phyloP scores from a whole-genome alignment of 2,113 vertebrate species.

The Oreocharis arfaki region DNA sequence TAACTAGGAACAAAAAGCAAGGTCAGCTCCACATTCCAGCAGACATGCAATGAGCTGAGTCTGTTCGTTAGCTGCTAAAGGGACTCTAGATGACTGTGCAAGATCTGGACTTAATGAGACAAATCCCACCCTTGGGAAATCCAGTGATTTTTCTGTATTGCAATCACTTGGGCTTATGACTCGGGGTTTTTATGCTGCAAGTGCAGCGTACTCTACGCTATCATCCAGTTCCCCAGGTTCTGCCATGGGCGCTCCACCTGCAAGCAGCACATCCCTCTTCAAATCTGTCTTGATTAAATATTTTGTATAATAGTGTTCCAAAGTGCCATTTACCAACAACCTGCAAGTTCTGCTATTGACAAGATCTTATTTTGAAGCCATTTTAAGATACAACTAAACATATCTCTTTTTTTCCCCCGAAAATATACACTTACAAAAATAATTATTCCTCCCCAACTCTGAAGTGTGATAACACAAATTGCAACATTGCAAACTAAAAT shows the following conservation, averaged over 20 bases:
- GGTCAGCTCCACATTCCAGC: neutral
- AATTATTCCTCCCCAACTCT: neutral
- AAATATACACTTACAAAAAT: neutral
- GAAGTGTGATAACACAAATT: neutral
- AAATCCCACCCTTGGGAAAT: neutral
- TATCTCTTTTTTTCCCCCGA: neutral
- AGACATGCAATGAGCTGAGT: neutral
- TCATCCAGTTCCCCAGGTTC: fast-evolving
- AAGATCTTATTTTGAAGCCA: neutral
- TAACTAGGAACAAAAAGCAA: neutral
- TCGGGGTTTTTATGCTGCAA: neutral
- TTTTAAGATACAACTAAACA: neutral
- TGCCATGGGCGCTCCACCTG: neutral
- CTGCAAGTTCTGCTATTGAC: neutral
- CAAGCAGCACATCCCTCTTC: neutral
- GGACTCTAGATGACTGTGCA: neutral
- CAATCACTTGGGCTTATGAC: neutral
- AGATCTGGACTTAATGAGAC: neutral
- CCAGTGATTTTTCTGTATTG: neutral
- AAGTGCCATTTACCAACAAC: neutral
- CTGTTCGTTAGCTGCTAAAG: neutral
- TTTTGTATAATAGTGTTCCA: neutral
- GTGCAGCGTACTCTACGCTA: fast-evolving
- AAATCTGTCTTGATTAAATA: neutral
- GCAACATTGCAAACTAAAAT: neutral